A percentile compares a stretch with the other conserved stretches of the same genome.
These are phyloP conservation scores for Leptosomus discolor DNA, from an alignment of 2,113 vertebrate species.

Conservation along the genomic window DNA sequence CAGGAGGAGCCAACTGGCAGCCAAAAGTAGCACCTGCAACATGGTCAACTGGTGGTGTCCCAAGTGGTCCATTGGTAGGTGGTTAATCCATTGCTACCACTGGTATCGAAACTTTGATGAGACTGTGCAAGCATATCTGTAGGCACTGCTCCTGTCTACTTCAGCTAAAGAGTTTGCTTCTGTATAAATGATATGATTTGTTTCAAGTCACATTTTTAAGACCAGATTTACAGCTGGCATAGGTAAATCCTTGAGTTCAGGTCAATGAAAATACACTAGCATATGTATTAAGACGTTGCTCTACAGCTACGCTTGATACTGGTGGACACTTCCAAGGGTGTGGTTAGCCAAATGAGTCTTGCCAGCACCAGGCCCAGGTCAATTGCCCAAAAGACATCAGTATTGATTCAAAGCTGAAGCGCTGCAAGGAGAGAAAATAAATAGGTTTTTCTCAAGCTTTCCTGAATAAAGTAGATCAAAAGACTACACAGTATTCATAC, in stretches of 20 bases:
- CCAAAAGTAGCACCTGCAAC: conserved; percentile 92
- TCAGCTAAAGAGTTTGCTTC: not conserved
- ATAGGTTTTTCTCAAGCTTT: not conserved
- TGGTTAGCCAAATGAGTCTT: not conserved
- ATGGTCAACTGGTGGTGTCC: conserved; percentile 82
- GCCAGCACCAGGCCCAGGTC: not conserved
- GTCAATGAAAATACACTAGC: not conserved
- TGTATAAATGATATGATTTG: not conserved
- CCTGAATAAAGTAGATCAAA: not conserved
- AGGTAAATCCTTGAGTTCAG: not conserved
- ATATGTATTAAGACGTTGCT: not conserved
- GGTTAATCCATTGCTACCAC: not conserved
- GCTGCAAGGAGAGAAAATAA: not conserved
- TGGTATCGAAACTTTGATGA: not conserved
- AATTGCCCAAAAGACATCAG: not conserved
- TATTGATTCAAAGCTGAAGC: not conserved
- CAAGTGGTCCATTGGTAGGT: conserved; percentile 86
- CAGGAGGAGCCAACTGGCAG: conserved; percentile 96
- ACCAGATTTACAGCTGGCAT: not conserved
- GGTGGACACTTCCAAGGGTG: not conserved
- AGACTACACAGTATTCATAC: not conserved
- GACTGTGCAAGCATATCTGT: accelerated
- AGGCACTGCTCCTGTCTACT: not conserved
- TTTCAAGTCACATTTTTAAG: not conserved
- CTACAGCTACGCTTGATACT: not conserved